Conservation (phyloP, 2,797 vertebrate genomes). For the Prunella strophiata region DNA sequence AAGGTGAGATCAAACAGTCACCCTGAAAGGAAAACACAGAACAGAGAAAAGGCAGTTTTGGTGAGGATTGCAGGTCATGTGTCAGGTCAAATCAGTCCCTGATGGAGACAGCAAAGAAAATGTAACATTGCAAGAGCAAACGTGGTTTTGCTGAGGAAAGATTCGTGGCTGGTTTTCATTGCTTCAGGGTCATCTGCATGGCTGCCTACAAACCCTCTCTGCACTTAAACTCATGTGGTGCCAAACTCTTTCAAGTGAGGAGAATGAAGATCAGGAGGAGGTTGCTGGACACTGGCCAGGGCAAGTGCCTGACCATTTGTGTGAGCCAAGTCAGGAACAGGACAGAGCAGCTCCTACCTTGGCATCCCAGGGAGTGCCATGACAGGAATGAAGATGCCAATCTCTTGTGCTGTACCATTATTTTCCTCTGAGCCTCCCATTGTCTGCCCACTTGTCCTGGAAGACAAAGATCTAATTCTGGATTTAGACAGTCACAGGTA, state of each 20-base stretch:
- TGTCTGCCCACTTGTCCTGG: neutral
- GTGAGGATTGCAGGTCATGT: neutral
- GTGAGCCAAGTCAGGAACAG: neutral
- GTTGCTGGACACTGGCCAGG: neutral
- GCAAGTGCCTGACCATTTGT: neutral
- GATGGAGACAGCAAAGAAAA: neutral
- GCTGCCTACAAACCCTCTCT: neutral
- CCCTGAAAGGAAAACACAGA: neutral
- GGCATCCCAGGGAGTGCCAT: neutral
- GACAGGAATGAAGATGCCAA: neutral
- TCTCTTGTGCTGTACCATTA: neutral
- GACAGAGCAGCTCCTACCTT: neutral
- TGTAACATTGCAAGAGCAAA: neutral
- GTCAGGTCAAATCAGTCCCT: neutral
- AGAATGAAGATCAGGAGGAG: neutral
- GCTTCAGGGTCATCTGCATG: neutral
- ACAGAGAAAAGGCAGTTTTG: constrained; percentile 17
- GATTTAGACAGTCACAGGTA: neutral
- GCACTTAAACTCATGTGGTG: neutral
- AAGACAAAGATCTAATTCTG: neutral
- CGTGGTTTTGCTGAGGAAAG: neutral
- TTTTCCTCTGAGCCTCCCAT: neutral
- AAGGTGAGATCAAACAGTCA: constrained; percentile 1
- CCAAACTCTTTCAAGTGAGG: neutral
- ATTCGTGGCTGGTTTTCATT: neutral